These are phyloP conservation scores for Heliconius congener DNA, from an alignment of 1,140 invertebrate genomes.

Conservation along the genomic window DNA sequence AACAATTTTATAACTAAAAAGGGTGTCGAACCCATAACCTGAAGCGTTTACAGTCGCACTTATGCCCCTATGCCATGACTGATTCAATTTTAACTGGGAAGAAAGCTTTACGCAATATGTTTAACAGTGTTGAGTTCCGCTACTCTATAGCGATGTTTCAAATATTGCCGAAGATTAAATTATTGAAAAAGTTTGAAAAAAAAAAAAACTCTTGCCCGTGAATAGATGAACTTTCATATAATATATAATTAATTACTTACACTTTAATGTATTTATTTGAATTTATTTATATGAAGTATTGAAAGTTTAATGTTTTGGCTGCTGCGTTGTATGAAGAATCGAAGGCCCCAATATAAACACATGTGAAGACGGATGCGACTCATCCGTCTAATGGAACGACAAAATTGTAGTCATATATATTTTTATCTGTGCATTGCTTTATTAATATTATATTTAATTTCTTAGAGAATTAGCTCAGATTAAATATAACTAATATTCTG, in stretches of 20 bases:
- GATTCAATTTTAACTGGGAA: too few relatives aligned
- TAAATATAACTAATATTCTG: background rate
- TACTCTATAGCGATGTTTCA: too few relatives aligned
- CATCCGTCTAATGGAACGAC: conserved; percentile 33
- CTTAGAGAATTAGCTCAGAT: background rate
- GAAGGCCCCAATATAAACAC: conserved; percentile 49
- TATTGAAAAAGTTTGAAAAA: too few relatives aligned
- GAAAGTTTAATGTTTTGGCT: conserved; percentile 17
- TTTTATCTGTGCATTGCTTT: conserved; percentile 6
- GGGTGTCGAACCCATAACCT: too few relatives aligned
- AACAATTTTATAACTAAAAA: too few relatives aligned
- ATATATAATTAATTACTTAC: background rate
- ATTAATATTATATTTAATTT: too few relatives aligned
- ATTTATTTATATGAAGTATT: conserved; percentile 33
- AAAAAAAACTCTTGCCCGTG: background rate
- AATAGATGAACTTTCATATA: background rate
- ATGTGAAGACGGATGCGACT: conserved; percentile 43
- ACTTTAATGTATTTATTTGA: conserved; percentile 12
- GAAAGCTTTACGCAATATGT: too few relatives aligned
- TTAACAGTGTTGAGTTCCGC: too few relatives aligned
- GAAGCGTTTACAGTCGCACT: too few relatives aligned
- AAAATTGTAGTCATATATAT: conserved; percentile 25
- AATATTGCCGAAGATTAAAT: too few relatives aligned
- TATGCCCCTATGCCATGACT: too few relatives aligned
- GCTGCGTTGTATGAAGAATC: conserved; percentile 29